A percentile compares a stretch with the other conserved stretches of the same genome.
phyloP scores from a whole-genome alignment of 2,888 invertebrate species.

The Erpobdella octoculata region DNA sequence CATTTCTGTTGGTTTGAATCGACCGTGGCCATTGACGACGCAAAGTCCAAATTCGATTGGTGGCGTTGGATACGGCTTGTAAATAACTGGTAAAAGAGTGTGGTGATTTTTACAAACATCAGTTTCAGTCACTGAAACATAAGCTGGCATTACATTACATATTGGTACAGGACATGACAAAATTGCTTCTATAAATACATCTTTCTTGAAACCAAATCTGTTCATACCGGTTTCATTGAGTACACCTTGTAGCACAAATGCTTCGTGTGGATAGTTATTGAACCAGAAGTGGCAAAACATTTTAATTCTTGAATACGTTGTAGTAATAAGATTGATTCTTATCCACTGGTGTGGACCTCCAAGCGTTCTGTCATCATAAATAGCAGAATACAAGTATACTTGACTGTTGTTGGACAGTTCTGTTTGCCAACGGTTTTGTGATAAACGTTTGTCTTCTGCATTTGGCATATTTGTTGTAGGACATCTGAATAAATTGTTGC shows the following conservation, averaged over 20 bases:
- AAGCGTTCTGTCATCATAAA: neutral
- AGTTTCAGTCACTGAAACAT: constrained; percentile 30
- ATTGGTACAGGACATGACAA: constrained; percentile 31
- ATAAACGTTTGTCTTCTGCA: neutral
- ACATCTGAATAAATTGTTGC: neutral
- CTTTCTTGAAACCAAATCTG: neutral
- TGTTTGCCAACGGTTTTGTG: neutral
- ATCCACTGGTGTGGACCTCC: neutral
- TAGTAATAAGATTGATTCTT: constrained; percentile 28
- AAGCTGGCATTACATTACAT: constrained; percentile 29
- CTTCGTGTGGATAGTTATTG: constrained; percentile 3
- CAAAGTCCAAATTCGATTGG: constrained; percentile 36
- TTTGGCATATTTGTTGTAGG: neutral
- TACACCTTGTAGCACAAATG: constrained; percentile 26
- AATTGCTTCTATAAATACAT: constrained; percentile 30
- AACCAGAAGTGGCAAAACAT: constrained; percentile 37
- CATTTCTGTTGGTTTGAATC: constrained; percentile 11
- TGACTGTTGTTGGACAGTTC: neutral
- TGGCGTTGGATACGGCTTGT: constrained; percentile 19
- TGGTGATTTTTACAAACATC: constrained; percentile 24
- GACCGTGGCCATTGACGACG: constrained; percentile 34
- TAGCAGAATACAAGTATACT: constrained; percentile 14
- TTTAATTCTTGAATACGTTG: neutral
- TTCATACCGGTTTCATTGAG: constrained; percentile 22
- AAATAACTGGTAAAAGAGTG: constrained; percentile 28